A percentile compares a stretch with the other conserved stretches of the same genome.
phyloP scores from a whole-genome alignment of 2,888 invertebrate genomes.

The Poecilobothrus nobilitatus region DNA sequence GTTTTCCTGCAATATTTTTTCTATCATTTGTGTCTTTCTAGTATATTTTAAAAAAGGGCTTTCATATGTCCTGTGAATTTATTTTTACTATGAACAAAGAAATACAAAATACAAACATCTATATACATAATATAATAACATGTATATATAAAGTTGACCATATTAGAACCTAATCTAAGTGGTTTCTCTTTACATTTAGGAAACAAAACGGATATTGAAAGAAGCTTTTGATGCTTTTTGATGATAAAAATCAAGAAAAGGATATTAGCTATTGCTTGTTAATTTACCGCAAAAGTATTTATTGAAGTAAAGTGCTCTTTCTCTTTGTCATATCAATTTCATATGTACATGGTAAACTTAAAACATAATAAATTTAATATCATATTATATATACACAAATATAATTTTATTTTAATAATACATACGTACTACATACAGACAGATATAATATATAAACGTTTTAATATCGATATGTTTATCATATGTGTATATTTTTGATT shows the following conservation, averaged over 20 bases:
- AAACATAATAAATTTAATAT: too few relatives aligned
- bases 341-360: too few relatives aligned
- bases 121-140: too few relatives aligned
- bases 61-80: background rate
- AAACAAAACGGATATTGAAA: slow-evolving; percentile 1
- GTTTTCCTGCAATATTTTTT: background rate
- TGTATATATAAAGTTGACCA: background rate
- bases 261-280: slow-evolving; percentile 6
- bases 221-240: background rate
- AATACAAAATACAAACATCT: too few relatives aligned
- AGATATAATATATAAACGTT: too few relatives aligned
- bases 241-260: background rate
- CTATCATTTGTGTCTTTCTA: background rate
- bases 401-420: too few relatives aligned
- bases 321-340: too few relatives aligned
- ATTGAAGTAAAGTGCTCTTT: background rate
- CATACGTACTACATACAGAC: too few relatives aligned
- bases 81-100: too few relatives aligned
- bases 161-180: background rate
- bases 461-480: background rate
- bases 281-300: slow-evolving; percentile 6
- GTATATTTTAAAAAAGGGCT: background rate
- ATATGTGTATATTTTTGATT: background rate
- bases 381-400: too few relatives aligned
- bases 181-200: background rate